These are phyloP conservation scores for Conus canariensis DNA, from an alignment of 2,888 invertebrate genomes.

Conservation along the genomic window DNA sequence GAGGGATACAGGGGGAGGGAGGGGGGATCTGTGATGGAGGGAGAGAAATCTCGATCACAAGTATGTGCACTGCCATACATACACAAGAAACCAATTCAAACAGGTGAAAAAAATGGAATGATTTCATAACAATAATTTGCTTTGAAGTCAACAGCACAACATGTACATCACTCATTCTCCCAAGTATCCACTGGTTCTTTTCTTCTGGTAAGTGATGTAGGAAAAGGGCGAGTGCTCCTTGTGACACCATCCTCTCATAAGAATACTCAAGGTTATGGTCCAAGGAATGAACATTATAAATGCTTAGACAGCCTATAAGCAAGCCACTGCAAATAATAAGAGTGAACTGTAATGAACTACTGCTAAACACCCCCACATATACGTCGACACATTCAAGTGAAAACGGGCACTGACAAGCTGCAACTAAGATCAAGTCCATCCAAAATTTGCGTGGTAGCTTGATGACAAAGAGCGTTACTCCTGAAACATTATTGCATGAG, in stretches of 20 bases:
- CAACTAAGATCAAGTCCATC: no score
- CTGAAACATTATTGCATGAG: not conserved
- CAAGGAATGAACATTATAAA: no score
- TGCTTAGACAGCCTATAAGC: no score
- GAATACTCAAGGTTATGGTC: not conserved
- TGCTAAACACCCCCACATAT: no score
- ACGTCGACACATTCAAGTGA: no score
- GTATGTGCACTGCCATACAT: not conserved
- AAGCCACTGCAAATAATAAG: no score
- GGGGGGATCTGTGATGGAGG: not conserved
- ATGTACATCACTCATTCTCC: not conserved
- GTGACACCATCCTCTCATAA: not conserved
- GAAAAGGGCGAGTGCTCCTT: not conserved
- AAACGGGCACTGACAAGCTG: no score
- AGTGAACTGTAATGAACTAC: no score
- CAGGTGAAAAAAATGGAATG: constrained; percentile 6
- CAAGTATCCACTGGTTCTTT: not conserved
- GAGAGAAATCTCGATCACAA: not conserved
- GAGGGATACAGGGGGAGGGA: not conserved
- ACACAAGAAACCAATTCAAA: not conserved
- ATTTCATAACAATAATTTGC: not conserved
- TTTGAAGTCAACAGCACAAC: not conserved
- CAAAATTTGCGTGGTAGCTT: no score
- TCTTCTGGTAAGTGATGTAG: not conserved
- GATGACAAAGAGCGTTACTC: no score